These are phyloP conservation scores for Aphelocoma coerulescens DNA, from an alignment of 2,113 vertebrate species.

Conservation along the genomic window DNA sequence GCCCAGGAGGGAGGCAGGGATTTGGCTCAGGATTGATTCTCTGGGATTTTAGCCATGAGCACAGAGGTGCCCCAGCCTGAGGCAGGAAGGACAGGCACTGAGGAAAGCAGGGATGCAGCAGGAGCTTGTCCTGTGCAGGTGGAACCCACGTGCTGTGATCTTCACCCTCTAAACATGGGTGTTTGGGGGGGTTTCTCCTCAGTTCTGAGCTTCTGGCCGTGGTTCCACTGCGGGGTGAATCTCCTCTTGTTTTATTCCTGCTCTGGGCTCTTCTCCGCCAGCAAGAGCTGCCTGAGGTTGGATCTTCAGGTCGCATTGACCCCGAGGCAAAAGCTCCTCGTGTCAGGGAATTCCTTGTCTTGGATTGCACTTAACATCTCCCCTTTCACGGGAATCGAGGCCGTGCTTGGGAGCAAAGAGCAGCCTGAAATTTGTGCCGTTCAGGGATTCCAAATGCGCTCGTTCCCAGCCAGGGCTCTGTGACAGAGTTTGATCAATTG, in stretches of 20 bases:
- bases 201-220: rapidly evolving
- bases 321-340: background rate
- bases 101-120: background rate
- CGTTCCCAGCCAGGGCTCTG: background rate
- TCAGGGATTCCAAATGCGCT: background rate
- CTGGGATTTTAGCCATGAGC: background rate
- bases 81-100: background rate
- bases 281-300: background rate
- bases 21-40: background rate
- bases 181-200: background rate
- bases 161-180: rapidly evolving
- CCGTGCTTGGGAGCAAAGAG: background rate
- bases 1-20: background rate
- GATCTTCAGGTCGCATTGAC: background rate
- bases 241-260: background rate
- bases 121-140: background rate
- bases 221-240: background rate
- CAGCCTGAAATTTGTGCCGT: background rate
- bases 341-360: background rate
- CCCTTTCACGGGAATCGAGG: rapidly evolving
- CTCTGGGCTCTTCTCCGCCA: too few species aligned
- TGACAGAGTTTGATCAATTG: background rate
- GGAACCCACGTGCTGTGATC: background rate
- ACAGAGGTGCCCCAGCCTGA: background rate
- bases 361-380: rapidly evolving